These are phyloP conservation scores for Dryadula phaetusa DNA, from an alignment of 2,888 invertebrate genomes.

Conservation along the genomic window DNA sequence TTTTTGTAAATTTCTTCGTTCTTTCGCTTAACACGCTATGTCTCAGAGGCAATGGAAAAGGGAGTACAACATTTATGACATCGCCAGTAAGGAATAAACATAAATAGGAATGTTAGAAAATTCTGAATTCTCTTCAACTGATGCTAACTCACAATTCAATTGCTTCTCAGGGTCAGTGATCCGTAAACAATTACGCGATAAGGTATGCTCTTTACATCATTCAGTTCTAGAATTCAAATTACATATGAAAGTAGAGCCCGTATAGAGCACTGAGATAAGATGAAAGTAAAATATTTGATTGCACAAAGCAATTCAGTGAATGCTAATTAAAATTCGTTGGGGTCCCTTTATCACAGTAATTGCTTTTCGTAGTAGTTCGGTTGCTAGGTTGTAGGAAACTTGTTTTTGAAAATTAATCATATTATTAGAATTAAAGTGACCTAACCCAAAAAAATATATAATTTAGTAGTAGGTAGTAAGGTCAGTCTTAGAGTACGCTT, in stretches of 20 bases:
- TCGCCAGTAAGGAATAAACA: no score
- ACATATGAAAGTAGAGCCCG: constrained; percentile 21
- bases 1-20: no score
- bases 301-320: constrained; percentile 18
- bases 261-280: constrained; percentile 20
- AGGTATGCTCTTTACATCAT: background rate
- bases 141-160: background rate
- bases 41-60: no score
- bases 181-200: background rate
- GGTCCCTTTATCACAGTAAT: constrained; percentile 12
- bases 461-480: no score
- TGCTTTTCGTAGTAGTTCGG: background rate
- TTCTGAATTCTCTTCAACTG: no score
- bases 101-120: no score
- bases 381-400: background rate
- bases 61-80: no score
- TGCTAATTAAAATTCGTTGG: constrained; percentile 23
- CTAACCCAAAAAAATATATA: no score
- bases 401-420: background rate
- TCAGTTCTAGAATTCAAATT: constrained; percentile 10
- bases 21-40: no score
- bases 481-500: no score
- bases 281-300: constrained; percentile 25
- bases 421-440: no score
- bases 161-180: background rate